A percentile compares a stretch with the other conserved stretches of the same genome.
Evolutionary conservation across 2,888 invertebrate species (phyloP).

Genomic region (Sphaerophoria rueppellii): DNA sequence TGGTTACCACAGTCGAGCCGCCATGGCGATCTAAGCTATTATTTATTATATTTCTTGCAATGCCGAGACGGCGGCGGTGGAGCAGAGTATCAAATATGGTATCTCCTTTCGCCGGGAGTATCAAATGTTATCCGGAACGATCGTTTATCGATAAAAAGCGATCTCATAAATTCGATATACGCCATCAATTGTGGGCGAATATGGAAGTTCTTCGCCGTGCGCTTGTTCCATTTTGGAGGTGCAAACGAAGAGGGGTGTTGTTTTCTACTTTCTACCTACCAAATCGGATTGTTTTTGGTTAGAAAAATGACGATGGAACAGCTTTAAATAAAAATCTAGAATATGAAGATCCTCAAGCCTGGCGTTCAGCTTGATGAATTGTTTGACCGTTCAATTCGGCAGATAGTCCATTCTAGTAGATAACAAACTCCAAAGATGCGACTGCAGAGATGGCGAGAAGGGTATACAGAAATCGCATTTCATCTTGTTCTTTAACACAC

Average conservation of each 20-base stretch:
- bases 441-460: neutral
- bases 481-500: conserved; percentile 41
- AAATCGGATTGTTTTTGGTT: conserved; percentile 69
- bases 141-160: conserved; percentile 72
- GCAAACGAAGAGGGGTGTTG: neutral
- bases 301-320: conserved; percentile 8
- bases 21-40: conserved; percentile 51
- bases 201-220: conserved; percentile 54
- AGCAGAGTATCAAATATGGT: conserved; percentile 33
- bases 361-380: conserved; percentile 71
- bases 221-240: neutral
- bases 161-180: conserved; percentile 73
- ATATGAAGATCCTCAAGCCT: conserved; percentile 62
- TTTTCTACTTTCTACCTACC: conserved; percentile 64
- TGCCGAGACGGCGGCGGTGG: too few relatives aligned
- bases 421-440: conserved; percentile 24
- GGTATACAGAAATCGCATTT: conserved; percentile 58
- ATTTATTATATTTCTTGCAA: conserved; percentile 59
- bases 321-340: conserved; percentile 48
- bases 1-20: neutral
- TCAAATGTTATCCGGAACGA: conserved; percentile 69
- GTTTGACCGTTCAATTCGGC: conserved; percentile 55
- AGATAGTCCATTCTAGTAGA: conserved; percentile 57
- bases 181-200: conserved; percentile 72
- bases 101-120: conserved; percentile 69